phyloP scores from a whole-genome alignment of 2,797 vertebrate genomes.

The Moxostoma hubbsi region DNA sequence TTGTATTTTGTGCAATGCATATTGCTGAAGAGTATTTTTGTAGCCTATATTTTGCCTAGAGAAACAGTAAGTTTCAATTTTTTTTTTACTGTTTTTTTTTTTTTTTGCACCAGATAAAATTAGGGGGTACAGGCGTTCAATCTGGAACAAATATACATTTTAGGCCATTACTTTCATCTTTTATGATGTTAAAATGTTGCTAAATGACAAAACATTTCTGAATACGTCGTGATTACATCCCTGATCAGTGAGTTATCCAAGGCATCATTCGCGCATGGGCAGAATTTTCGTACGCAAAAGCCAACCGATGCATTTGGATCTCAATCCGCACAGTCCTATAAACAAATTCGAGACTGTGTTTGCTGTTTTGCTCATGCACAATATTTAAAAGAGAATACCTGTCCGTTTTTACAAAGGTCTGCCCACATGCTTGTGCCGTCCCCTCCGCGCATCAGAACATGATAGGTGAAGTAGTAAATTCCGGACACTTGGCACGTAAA shows the following conservation, averaged over 20 bases:
- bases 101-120: too few relatives aligned
- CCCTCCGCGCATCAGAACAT: conserved; percentile 93
- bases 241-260: not conserved
- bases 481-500: conserved; percentile 94
- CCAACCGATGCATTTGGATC: not conserved
- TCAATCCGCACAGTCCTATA: not conserved
- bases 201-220: not conserved
- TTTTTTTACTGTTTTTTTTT: too few relatives aligned
- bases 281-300: too few relatives aligned
- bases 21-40: not conserved
- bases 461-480: conserved; percentile 96
- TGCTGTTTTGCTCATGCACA: not conserved
- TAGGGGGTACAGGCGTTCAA: too few relatives aligned
- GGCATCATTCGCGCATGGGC: not conserved
- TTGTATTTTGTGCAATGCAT: too few relatives aligned
- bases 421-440: conserved; percentile 99
- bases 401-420: conserved; percentile 96
- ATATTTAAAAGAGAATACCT: conserved; percentile 73
- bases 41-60: not conserved
- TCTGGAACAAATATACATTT: too few relatives aligned
- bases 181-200: not conserved
- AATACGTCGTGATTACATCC: not conserved
- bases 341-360: not conserved
- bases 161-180: not conserved
- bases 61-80: not conserved